Evolutionary conservation across 1,140 invertebrate genomes (phyloP).

Genomic region (Popillia japonica): DNA sequence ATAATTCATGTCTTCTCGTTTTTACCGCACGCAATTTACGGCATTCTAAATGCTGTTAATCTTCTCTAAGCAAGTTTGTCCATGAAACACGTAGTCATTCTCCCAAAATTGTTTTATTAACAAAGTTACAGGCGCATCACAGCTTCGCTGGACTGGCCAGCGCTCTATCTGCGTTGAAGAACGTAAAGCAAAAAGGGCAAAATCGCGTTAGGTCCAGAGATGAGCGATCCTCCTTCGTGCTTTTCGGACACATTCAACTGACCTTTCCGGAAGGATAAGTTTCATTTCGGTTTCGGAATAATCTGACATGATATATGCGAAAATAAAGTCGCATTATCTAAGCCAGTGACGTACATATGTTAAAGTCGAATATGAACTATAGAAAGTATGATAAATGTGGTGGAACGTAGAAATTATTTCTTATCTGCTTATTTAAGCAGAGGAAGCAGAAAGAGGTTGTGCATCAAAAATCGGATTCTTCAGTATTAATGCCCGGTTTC

Average conservation of each 20-base stretch:
- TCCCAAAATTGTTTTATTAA: background rate
- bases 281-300: constrained; percentile 3
- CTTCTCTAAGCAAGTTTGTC: background rate
- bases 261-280: background rate
- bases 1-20: background rate
- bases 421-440: background rate
- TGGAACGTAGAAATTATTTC: constrained; percentile 9
- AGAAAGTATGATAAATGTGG: background rate
- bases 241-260: background rate
- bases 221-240: background rate
- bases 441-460: background rate
- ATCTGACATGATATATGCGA: background rate
- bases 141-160: background rate
- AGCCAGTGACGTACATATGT: constrained; percentile 10
- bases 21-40: background rate
- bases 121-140: background rate
- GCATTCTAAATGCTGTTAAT: constrained; percentile 1
- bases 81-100: background rate
- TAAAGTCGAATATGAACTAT: background rate
- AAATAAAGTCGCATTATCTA: constrained; percentile 11
- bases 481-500: background rate
- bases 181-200: background rate
- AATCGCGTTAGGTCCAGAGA: background rate
- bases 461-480: background rate
- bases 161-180: background rate